Conservation (phyloP, 1,140 invertebrate species). For the Drosophila pallidifrons region DNA sequence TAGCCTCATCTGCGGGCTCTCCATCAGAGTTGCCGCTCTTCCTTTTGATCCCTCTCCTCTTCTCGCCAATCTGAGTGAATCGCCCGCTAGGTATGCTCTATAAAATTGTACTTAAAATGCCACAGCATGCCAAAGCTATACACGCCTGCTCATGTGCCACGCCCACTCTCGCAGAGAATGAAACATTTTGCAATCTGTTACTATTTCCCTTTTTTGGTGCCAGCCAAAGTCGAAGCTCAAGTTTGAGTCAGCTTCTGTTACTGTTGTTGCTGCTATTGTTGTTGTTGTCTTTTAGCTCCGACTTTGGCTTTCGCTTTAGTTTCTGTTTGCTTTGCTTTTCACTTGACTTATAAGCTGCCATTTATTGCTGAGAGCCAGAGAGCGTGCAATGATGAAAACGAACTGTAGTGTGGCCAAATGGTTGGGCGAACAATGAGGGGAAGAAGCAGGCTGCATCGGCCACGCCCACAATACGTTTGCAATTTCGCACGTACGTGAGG, state of each 20-base stretch:
- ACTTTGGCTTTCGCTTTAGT: constrained; percentile 41
- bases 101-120: constrained; percentile 81
- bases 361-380: constrained; percentile 64
- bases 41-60: background rate
- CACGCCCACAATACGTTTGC: constrained; percentile 78
- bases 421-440: background rate
- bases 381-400: constrained; percentile 13
- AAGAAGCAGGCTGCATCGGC: constrained; percentile 30
- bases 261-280: constrained; percentile 6
- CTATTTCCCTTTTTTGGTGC: constrained; percentile 26
- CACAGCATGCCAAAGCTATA: constrained; percentile 60
- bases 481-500: constrained; percentile 80
- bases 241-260: constrained; percentile 43
- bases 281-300: constrained; percentile 48
- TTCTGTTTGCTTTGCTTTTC: constrained; percentile 65
- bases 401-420: background rate
- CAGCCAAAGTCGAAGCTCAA: constrained; percentile 62
- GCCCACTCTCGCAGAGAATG: constrained; percentile 48
- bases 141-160: constrained; percentile 47
- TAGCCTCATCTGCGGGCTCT: constrained; percentile 7
- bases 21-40: background rate
- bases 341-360: constrained; percentile 81
- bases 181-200: constrained; percentile 56
- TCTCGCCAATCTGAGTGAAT: constrained; percentile 33
- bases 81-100: constrained; percentile 72